Conservation (phyloP, 1,140 invertebrate species). For the Oscheius sp. region DNA sequence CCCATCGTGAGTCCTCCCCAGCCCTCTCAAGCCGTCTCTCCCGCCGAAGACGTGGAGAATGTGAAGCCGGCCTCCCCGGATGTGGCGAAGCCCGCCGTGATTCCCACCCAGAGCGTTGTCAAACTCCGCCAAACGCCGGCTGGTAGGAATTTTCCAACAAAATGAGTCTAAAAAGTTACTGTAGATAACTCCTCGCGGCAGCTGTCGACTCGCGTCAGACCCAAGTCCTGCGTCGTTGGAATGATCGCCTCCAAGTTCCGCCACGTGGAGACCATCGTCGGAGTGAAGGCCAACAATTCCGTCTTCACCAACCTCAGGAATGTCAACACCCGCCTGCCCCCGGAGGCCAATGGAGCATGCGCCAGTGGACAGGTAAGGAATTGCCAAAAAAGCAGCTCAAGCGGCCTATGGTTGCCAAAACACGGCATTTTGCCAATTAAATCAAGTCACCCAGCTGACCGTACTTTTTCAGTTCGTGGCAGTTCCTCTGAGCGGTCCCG, state of each 20-base stretch:
- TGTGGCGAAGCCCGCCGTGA: too few relatives aligned
- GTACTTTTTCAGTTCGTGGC: conserved; percentile 62
- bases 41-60: not conserved
- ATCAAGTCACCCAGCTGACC: too few relatives aligned
- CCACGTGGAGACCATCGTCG: conserved; percentile 55
- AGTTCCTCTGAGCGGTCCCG: conserved; percentile 61
- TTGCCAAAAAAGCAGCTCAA: too few relatives aligned
- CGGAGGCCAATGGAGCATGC: conserved; percentile 62
- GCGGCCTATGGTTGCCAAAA: too few relatives aligned
- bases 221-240: conserved; percentile 46
- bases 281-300: conserved; percentile 13
- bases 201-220: conserved; percentile 13
- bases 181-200: not conserved
- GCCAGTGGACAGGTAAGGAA: conserved; percentile 56
- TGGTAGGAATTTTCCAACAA: too few relatives aligned
- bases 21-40: too few relatives aligned
- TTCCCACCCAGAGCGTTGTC: too few relatives aligned
- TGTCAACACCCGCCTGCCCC: conserved; percentile 62
- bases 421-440: too few relatives aligned
- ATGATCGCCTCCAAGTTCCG: conserved; percentile 62
- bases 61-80: not conserved
- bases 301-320: conserved; percentile 61
- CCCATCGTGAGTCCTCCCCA: too few relatives aligned
- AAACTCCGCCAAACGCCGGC: not conserved
- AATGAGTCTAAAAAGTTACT: too few relatives aligned